These are phyloP conservation scores for Aptenodytes forsteri DNA, from an alignment of 2,113 vertebrate species.

Conservation along the genomic window DNA sequence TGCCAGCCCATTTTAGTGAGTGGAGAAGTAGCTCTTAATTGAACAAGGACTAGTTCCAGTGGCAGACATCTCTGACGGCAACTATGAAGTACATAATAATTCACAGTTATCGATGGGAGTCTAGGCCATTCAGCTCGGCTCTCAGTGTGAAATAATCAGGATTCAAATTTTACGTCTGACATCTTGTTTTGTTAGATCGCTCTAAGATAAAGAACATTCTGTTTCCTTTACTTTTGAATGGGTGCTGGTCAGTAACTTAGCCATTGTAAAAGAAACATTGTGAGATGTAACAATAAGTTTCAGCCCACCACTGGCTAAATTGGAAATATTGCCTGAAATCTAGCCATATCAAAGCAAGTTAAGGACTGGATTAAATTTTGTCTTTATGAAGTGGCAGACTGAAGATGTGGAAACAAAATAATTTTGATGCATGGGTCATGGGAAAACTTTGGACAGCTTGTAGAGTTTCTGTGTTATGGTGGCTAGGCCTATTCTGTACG, in stretches of 20 bases:
- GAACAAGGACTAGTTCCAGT: neutral
- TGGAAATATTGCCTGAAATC: neutral
- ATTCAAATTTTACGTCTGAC: neutral
- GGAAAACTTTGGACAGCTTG: neutral
- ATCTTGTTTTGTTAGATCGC: neutral
- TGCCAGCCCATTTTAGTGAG: neutral
- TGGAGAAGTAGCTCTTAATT: neutral
- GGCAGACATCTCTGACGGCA: neutral
- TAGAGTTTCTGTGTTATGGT: neutral
- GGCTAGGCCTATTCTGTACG: neutral
- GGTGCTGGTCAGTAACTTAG: neutral
- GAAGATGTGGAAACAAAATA: neutral
- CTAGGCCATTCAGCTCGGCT: neutral
- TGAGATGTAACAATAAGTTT: neutral
- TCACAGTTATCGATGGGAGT: neutral
- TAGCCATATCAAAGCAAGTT: neutral
- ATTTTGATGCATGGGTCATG: accelerated
- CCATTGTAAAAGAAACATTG: neutral
- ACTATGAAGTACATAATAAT: neutral
- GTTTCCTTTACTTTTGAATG: neutral
- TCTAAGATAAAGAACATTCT: neutral
- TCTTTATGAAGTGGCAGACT: neutral
- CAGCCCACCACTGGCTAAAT: neutral
- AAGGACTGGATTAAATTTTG: neutral
- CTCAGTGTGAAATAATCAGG: neutral